Evolutionary conservation across 2,888 invertebrate genomes (phyloP).

Genomic region (Thereva nobilitata): DNA sequence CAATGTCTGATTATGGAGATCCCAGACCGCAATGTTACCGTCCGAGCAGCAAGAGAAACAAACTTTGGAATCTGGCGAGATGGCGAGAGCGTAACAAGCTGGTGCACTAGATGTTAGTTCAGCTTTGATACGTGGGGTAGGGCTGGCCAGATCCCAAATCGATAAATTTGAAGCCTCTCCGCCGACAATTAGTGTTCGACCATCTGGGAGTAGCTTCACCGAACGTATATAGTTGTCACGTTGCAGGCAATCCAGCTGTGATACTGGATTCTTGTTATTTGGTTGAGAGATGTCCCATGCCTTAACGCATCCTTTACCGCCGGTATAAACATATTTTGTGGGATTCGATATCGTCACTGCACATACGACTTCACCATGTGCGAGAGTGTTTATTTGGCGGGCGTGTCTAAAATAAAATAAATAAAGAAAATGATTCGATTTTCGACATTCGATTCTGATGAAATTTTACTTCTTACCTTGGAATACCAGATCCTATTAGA

Average conservation of each 20-base stretch:
- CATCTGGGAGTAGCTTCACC: constrained; percentile 90
- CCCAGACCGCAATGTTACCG: constrained; percentile 97
- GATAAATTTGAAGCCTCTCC: constrained; percentile 94
- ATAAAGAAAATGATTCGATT: constrained; percentile 1
- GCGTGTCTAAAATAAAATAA: constrained; percentile 67
- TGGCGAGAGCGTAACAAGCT: constrained; percentile 96
- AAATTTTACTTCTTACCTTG: constrained; percentile 52
- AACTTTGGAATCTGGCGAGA: constrained; percentile 93
- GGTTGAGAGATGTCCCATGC: constrained; percentile 96
- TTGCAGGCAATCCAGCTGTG: constrained; percentile 92
- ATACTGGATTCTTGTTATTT: constrained; percentile 82
- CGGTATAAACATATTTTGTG: constrained; percentile 92
- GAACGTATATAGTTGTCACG: constrained; percentile 94
- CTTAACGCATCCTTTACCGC: constrained; percentile 96
- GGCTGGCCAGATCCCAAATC: constrained; percentile 93
- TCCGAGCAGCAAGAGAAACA: constrained; percentile 98
- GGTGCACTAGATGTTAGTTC: constrained; percentile 93
- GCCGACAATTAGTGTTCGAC: constrained; percentile 90
- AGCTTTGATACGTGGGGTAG: constrained; percentile 88
- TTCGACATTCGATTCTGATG: too few relatives aligned
- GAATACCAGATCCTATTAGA: constrained; percentile 89
- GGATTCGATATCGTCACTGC: constrained; percentile 95
- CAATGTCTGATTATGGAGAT: constrained; percentile 88
- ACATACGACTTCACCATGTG: constrained; percentile 96
- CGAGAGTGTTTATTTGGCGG: constrained; percentile 87